phyloP scores from a whole-genome alignment of 2,113 vertebrate species.

The Sciurus niger region DNA sequence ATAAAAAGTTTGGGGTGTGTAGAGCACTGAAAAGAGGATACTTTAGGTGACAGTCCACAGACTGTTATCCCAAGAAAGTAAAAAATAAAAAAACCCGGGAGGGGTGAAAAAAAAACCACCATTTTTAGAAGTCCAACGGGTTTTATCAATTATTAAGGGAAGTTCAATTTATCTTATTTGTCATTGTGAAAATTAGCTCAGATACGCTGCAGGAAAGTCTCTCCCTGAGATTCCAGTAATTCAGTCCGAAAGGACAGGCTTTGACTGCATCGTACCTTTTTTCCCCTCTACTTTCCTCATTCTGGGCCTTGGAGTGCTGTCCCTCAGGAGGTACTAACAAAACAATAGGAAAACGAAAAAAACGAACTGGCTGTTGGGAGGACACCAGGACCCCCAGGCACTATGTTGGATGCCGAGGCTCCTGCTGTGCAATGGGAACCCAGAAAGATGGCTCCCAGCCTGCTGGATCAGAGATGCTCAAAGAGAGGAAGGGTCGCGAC shows the following conservation, averaged over 20 bases:
- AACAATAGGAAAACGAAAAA: background rate
- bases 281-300: background rate
- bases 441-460: background rate
- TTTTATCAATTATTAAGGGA: background rate
- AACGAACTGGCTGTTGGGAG: background rate
- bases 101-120: background rate
- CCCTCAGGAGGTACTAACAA: background rate
- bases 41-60: background rate
- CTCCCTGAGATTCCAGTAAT: background rate
- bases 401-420: rapidly evolving
- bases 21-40: too few relatives aligned
- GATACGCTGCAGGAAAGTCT: background rate
- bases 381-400: background rate
- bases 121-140: background rate
- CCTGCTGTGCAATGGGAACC: background rate
- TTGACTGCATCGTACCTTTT: background rate
- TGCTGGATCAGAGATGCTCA: rapidly evolving
- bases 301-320: background rate
- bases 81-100: background rate
- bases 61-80: background rate
- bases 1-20: background rate
- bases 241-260: background rate
- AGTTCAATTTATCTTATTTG: background rate
- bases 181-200: background rate
- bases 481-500: background rate